Evolutionary conservation across 2,888 invertebrate genomes (phyloP).

Genomic region (Drosophila demipolita): DNA sequence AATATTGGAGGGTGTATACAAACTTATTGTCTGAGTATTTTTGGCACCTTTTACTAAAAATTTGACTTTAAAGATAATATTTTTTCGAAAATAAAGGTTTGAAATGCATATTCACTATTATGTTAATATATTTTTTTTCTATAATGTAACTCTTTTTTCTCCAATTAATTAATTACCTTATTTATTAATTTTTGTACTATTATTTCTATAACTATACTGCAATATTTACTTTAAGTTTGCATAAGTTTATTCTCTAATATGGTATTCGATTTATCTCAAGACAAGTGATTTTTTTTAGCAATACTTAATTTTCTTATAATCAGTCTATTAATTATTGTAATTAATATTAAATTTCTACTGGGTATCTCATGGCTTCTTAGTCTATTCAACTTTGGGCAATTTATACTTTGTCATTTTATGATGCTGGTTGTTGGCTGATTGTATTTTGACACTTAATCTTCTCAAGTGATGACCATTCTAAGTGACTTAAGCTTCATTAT

Average conservation of each 20-base stretch:
- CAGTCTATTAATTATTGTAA: background rate
- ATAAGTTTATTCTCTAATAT: background rate
- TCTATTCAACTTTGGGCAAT: conserved; percentile 6
- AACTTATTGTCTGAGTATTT: background rate
- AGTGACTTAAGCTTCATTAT: conserved; percentile 68
- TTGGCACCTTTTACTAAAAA: conserved; percentile 1
- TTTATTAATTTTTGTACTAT: too few relatives aligned
- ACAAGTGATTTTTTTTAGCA: background rate
- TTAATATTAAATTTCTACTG: background rate
- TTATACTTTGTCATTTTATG: background rate
- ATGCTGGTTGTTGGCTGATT: background rate
- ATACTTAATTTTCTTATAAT: background rate
- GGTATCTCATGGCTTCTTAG: conserved; percentile 4
- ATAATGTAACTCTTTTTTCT: too few relatives aligned
- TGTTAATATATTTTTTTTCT: background rate
- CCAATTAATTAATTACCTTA: too few relatives aligned
- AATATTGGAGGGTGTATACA: conserved; percentile 9
- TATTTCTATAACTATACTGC: background rate
- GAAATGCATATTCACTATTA: background rate
- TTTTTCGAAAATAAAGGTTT: background rate
- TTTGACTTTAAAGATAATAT: background rate
- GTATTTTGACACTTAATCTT: conserved; percentile 51
- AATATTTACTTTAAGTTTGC: background rate
- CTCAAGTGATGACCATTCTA: conserved; percentile 64
- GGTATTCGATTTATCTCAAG: background rate